Evolutionary conservation across 2,797 vertebrate species (phyloP), one percentile per base, ranked within the genome.

Genomic region (Balearica regulorum): DNA sequence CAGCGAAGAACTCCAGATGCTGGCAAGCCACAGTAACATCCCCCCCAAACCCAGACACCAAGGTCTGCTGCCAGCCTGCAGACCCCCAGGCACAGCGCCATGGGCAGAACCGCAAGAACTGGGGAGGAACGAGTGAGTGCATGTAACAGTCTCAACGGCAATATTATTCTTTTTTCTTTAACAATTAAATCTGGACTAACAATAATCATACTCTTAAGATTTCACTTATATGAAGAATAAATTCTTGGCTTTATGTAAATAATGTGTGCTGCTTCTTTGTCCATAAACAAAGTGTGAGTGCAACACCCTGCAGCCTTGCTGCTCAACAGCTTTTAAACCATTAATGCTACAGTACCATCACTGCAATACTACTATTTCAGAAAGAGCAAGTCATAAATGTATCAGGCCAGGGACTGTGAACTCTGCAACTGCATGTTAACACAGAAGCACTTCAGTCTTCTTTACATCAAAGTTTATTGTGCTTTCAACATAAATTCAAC

Each of bases 61-160:
- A 26, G 26, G 14, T 28, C 33, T 49, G 41, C 75, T 49, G 57
- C 25, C 35, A 48, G 75, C 48, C 25, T 0, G 3, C 41, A 71
- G 25, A 43, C 26, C 35, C 31, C 0, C 0, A 20, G 9, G 15
- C 0, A 1, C 33, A 33, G 33, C 0, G 4, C 35, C 44, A 39
- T 10, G 17, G n/a, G 33, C 44, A 51, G 26, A 81, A 58, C 37
- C 1, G 0, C 68, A 73, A 44, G 39, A 51, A 75, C 2, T 0
- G 1, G 25, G 13, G 14, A 54, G 25, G 31, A 83, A 46, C 21
- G 41, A 76, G 6, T 20, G 9, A 60, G 19, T 26, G 31, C 5
- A 1, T 22, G 0, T 20, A 44, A 57, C 51, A 44, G 28, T 29
- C n/a, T 25, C 46, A 73, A 33, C 11, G 18, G 19, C 12, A 44